Evolutionary conservation across 2,113 vertebrate species (phyloP).

Genomic region (Puma concolor): DNA sequence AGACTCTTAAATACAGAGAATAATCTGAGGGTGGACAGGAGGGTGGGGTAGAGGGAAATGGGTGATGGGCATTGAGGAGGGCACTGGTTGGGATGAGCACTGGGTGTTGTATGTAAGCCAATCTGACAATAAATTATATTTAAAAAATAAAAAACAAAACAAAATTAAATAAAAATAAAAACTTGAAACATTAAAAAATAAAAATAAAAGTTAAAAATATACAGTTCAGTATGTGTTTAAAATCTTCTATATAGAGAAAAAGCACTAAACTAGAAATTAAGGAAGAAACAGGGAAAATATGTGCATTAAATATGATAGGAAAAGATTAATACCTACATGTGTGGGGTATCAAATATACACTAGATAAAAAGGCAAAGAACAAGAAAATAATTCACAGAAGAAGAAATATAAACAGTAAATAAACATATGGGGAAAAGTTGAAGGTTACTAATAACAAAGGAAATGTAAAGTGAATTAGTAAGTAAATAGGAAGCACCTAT

Average conservation of each 20-base stretch:
- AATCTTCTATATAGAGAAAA: not conserved
- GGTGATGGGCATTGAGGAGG: no score
- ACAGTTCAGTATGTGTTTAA: constrained; percentile 6
- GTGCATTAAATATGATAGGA: not conserved
- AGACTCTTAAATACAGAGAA: no score
- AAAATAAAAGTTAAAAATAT: no score
- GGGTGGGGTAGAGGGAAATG: no score
- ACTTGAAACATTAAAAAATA: no score
- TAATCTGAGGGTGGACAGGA: no score
- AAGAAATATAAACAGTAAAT: not conserved
- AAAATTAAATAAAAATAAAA: no score
- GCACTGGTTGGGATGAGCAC: no score
- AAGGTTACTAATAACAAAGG: constrained; percentile 1
- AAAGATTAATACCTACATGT: not conserved
- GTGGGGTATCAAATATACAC: not conserved
- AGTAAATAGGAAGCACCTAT: not conserved
- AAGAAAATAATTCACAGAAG: constrained; percentile 1
- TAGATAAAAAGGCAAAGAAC: not conserved
- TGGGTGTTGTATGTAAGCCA: no score
- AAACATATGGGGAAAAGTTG: not conserved
- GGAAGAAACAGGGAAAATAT: not conserved
- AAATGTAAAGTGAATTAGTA: constrained; percentile 26
- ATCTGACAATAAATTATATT: no score
- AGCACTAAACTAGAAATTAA: not conserved
- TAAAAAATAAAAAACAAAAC: no score